Conservation (phyloP, 2,888 invertebrate genomes). For the Drosophila silvestris region DNA sequence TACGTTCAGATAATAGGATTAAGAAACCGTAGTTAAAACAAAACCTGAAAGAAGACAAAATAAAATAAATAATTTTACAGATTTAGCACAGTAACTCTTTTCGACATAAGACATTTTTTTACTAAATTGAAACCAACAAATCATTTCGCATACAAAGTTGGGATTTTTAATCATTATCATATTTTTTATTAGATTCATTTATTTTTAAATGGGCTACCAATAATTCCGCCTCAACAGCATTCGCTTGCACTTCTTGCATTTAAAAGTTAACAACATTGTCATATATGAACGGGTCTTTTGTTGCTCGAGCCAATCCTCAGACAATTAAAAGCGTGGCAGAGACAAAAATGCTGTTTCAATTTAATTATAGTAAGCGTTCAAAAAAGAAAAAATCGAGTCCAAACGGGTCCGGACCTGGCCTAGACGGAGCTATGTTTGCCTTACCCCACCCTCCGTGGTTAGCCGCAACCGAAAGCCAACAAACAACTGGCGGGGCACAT, state of each 20-base stretch:
- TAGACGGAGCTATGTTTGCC: constrained; percentile 33
- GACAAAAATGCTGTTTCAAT: constrained; percentile 53
- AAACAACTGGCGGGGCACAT: constrained; percentile 60
- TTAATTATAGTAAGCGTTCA: constrained; percentile 45
- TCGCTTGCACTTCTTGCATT: constrained; percentile 16
- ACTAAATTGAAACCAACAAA: neutral
- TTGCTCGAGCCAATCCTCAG: constrained; percentile 43
- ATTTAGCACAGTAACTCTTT: neutral
- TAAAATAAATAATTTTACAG: neutral
- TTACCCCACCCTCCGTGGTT: constrained; percentile 20
- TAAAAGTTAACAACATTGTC: constrained; percentile 10
- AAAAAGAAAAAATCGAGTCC: constrained; percentile 26
- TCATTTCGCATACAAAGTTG: neutral
- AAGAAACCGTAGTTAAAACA: neutral
- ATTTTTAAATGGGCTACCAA: neutral
- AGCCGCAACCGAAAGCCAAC: constrained; percentile 42
- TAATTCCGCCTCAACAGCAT: neutral
- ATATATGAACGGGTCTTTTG: constrained; percentile 23
- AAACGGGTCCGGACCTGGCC: constrained; percentile 50
- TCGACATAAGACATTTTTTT: neutral
- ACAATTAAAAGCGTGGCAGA: constrained; percentile 57
- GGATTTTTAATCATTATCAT: neutral
- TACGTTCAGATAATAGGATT: neutral
- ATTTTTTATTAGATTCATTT: neutral
- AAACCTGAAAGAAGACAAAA: neutral